Conservation (phyloP, 2,888 invertebrate genomes). For the Cloeon dipterum region DNA sequence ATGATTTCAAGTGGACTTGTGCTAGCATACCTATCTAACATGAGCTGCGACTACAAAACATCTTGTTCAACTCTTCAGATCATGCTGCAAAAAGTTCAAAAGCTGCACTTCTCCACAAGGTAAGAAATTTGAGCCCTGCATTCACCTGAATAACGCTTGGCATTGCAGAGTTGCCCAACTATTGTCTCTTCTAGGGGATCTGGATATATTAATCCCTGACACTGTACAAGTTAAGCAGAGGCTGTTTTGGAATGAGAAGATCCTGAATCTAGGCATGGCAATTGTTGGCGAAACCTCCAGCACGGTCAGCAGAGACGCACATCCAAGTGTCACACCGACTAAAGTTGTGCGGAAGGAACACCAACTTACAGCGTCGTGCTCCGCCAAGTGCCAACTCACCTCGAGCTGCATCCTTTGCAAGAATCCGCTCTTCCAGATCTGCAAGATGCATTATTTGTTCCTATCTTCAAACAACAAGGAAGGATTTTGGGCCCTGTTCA, state of each 20-base stretch:
- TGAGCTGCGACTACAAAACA: background rate
- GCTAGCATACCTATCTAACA: background rate
- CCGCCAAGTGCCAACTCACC: background rate
- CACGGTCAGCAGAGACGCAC: background rate
- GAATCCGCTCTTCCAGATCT: background rate
- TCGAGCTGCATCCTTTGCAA: background rate
- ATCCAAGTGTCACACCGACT: background rate
- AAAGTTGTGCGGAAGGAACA: background rate
- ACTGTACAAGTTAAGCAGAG: background rate
- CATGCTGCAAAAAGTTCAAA: background rate
- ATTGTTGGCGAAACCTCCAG: background rate
- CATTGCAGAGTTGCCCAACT: background rate
- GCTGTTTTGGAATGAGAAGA: background rate
- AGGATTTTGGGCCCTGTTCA: background rate
- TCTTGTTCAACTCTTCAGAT: background rate
- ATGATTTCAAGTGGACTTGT: background rate
- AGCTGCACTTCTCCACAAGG: background rate
- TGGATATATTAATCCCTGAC: background rate
- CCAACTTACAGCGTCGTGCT: background rate
- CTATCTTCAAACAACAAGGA: background rate
- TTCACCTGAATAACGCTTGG: too few species aligned
- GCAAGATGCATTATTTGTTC: background rate
- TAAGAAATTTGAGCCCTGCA: background rate
- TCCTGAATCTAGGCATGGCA: background rate
- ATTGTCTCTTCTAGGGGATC: background rate